Percentiles rank a stretch among this genome's conserved stretches.
Evolutionary conservation across 2,888 invertebrate species (phyloP).

Genomic region (Ophion slaviceki): DNA sequence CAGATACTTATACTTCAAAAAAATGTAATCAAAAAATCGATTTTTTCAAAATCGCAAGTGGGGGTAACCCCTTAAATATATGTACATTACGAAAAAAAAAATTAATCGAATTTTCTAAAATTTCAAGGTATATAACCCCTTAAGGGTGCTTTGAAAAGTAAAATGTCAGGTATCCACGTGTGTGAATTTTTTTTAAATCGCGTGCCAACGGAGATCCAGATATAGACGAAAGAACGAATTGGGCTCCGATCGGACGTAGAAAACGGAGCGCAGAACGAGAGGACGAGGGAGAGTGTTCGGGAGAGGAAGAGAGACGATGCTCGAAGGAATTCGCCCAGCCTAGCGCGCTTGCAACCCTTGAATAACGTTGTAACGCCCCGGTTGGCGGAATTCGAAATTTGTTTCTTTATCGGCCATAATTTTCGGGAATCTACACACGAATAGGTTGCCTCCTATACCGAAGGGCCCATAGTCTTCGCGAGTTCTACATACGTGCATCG

Average conservation of each 20-base stretch:
- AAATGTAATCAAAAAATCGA: too few species aligned
- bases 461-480: constrained; percentile 32
- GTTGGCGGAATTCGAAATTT: constrained; percentile 80
- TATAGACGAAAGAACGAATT: constrained; percentile 21
- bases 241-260: constrained; percentile 56
- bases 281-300: constrained; percentile 17
- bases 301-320: constrained; percentile 35
- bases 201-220: not conserved
- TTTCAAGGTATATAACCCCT: too few species aligned
- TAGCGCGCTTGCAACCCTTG: constrained; percentile 73
- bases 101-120: too few species aligned
- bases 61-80: too few species aligned
- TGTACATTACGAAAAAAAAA: too few species aligned
- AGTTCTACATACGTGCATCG: constrained; percentile 35
- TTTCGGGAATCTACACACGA: constrained; percentile 81
- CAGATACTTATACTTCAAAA: too few species aligned
- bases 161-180: too few species aligned
- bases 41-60: too few species aligned
- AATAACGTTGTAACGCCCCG: constrained; percentile 80
- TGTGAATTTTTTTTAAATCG: not conserved
- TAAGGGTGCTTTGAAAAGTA: too few species aligned
- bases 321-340: constrained; percentile 58
- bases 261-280: constrained; percentile 45
- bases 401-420: constrained; percentile 83
- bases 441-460: constrained; percentile 73